Evolutionary conservation across 2,888 invertebrate species (phyloP).

Genomic region (Aplocera efformata): DNA sequence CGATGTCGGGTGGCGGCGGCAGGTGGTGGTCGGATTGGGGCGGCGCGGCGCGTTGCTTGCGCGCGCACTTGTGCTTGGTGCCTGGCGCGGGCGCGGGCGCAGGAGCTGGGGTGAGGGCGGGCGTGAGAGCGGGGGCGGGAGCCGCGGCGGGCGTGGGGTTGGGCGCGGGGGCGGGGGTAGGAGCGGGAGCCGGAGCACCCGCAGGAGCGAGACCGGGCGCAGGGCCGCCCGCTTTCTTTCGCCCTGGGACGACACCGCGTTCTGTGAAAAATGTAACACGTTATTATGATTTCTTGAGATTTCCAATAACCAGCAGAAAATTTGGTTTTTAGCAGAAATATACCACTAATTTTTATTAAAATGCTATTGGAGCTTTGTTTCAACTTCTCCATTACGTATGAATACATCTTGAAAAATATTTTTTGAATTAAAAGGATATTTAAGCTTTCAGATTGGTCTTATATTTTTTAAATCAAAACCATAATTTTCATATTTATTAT

Average conservation of each 20-base stretch:
- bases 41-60: constrained; percentile 65
- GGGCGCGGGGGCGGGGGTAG: constrained; percentile 20
- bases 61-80: constrained; percentile 68
- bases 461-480: no score
- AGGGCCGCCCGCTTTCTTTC: constrained; percentile 43
- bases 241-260: constrained; percentile 22
- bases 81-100: constrained; percentile 25
- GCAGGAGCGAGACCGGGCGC: constrained; percentile 21
- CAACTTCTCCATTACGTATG: no score
- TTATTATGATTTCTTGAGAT: no score
- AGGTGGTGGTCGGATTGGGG: constrained; percentile 72
- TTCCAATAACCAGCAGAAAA: no score
- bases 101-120: constrained; percentile 61
- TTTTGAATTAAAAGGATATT: no score
- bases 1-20: constrained; percentile 72
- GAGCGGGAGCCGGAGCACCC: constrained; percentile 37
- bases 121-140: constrained; percentile 53
- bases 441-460: no score
- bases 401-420: no score
- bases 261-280: constrained; percentile 28
- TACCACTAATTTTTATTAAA: no score
- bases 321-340: no score
- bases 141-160: constrained; percentile 34
- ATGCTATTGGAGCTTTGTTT: no score
- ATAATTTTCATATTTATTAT: no score